Conservation (phyloP, 2,888 invertebrate genomes). For the Melanostoma scalare region DNA sequence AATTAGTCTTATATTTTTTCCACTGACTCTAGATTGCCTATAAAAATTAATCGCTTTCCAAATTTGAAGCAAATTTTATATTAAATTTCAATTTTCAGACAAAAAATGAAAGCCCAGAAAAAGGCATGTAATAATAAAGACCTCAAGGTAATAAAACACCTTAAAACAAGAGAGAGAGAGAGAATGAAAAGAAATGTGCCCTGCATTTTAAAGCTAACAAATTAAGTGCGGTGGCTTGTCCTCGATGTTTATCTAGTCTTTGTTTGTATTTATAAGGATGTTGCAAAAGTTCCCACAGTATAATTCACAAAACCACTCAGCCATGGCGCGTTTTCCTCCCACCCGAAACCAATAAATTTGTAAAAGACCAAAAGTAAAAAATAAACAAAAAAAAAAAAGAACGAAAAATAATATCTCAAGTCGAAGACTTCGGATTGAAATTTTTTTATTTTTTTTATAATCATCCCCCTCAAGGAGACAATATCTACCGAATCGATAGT, state of each 20-base stretch:
- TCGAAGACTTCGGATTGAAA: constrained; percentile 28
- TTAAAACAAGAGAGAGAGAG: no score
- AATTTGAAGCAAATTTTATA: no score
- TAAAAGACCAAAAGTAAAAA: background rate
- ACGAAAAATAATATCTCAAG: background rate
- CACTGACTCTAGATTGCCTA: no score
- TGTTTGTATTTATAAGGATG: constrained; percentile 27
- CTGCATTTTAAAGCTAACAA: no score
- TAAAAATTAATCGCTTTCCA: no score
- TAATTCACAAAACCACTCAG: constrained; percentile 60
- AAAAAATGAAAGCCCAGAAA: no score
- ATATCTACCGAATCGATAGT: constrained; percentile 53
- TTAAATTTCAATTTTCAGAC: no score
- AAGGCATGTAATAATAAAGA: no score
- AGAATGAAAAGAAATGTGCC: no score
- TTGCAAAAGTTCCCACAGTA: constrained; percentile 48
- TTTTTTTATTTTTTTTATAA: constrained; percentile 31
- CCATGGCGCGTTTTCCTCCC: constrained; percentile 25
- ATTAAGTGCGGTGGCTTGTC: background rate
- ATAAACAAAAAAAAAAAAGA: constrained; percentile 11
- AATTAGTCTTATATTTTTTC: no score
- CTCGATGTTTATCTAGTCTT: background rate
- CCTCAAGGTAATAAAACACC: no score
- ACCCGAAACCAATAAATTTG: constrained; percentile 52
- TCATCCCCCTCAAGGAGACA: constrained; percentile 51